Percentiles rank a stretch among this genome's conserved stretches.
Conservation (phyloP, 1,140 invertebrate species). For the Drosophila willistoni region DNA sequence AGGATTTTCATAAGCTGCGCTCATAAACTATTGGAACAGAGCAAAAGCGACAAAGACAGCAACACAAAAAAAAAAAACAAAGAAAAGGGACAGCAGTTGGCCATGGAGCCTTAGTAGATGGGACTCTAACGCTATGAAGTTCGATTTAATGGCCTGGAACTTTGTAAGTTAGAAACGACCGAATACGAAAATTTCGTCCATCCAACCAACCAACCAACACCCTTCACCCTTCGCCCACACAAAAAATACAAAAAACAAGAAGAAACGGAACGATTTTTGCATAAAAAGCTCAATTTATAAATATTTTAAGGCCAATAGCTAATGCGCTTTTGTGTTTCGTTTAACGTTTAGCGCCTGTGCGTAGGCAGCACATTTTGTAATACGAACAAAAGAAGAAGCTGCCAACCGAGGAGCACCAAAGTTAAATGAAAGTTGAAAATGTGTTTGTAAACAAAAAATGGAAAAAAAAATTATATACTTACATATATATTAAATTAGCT, state of each 20-base stretch:
- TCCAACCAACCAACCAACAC: background rate
- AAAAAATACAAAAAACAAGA: background rate
- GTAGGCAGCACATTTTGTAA: constrained; percentile 21
- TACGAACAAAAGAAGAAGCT: background rate
- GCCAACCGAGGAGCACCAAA: background rate
- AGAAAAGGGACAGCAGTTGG: background rate
- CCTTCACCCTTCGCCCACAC: background rate
- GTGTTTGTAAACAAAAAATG: no score
- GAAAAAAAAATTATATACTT: no score
- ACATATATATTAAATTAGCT: no score
- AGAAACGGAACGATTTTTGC: constrained; percentile 39
- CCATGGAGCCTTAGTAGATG: background rate
- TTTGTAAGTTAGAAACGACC: constrained; percentile 34
- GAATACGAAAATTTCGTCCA: constrained; percentile 1
- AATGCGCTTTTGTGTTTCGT: constrained; percentile 39
- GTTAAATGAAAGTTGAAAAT: constrained; percentile 16
- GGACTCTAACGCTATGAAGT: constrained; percentile 17
- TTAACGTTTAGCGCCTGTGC: constrained; percentile 25
- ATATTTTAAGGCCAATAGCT: constrained; percentile 59
- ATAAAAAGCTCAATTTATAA: constrained; percentile 55
- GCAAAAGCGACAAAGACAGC: constrained; percentile 6
- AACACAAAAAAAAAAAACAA: background rate
- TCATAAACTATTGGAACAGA: constrained; percentile 70
- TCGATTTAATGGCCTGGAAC: constrained; percentile 71
- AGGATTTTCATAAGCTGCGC: constrained; percentile 77